Evolutionary conservation across 2,888 invertebrate genomes (phyloP).

Genomic region (Stegana nigrithorax): DNA sequence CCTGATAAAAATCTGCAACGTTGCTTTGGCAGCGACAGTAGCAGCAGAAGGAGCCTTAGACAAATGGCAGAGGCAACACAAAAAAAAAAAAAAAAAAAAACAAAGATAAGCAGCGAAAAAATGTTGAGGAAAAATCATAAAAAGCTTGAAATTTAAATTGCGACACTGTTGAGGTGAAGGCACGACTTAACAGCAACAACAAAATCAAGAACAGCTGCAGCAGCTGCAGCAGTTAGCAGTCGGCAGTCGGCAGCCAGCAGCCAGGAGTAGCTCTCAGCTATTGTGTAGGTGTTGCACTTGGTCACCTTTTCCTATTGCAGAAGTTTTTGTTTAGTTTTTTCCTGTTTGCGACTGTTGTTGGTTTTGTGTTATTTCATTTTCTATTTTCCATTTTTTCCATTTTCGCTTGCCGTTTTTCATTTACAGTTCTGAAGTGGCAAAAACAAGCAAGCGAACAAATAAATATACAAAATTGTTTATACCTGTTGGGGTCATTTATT

Average conservation of each 20-base stretch:
- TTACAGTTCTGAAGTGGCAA: not conserved
- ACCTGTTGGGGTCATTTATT: constrained; percentile 13
- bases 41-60: not conserved
- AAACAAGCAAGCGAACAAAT: not conserved
- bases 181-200: too few species aligned
- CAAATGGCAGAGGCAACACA: too few species aligned
- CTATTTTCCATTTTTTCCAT: not conserved
- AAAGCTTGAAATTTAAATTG: constrained; percentile 16
- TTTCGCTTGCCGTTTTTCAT: not conserved
- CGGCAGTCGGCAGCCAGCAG: not conserved
- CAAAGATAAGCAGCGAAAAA: not conserved
- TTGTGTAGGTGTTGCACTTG: not conserved
- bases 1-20: constrained; percentile 2
- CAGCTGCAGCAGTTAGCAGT: too few species aligned
- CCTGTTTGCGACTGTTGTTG: not conserved
- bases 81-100: not conserved
- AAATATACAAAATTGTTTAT: constrained; percentile 7
- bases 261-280: not conserved
- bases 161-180: not conserved
- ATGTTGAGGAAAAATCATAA: not conserved
- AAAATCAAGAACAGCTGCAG: too few species aligned
- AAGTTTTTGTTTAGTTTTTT: not conserved
- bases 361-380: not conserved
- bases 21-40: not conserved
- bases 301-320: not conserved